Percentiles rank a stretch among this genome's conserved stretches.
Evolutionary conservation across 2,888 invertebrate species (phyloP).

Genomic region (Dasypogon diadema): DNA sequence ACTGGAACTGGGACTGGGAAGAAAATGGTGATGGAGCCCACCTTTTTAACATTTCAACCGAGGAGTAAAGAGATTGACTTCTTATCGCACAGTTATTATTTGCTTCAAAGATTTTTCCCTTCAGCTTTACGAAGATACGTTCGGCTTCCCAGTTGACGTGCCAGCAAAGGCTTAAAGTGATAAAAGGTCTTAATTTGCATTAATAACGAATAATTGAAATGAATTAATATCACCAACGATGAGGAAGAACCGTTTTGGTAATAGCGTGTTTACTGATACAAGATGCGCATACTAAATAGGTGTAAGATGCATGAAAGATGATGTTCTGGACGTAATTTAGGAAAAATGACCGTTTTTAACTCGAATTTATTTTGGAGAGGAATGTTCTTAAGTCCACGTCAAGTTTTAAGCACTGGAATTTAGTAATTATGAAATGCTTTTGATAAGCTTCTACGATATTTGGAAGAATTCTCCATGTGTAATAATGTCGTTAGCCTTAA

Average conservation of each 20-base stretch:
- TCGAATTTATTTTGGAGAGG: too few relatives aligned
- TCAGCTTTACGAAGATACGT: not conserved
- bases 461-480: too few relatives aligned
- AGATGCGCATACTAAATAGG: constrained; percentile 19
- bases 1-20: too few relatives aligned
- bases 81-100: constrained; percentile 6
- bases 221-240: constrained; percentile 8
- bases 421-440: too few relatives aligned
- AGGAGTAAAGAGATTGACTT: not conserved
- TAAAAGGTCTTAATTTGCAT: constrained; percentile 42
- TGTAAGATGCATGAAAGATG: not conserved
- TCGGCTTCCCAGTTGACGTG: constrained; percentile 4
- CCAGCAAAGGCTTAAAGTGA: not conserved
- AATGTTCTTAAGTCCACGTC: too few relatives aligned
- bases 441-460: too few relatives aligned
- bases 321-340: not conserved
- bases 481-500: too few relatives aligned
- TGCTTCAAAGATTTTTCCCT: constrained; percentile 16
- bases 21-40: not conserved
- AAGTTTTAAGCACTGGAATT: too few relatives aligned
- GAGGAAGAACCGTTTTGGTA: constrained; percentile 21
- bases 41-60: constrained; percentile 4
- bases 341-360: too few relatives aligned
- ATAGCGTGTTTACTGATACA: not conserved
- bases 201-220: constrained; percentile 36